These are phyloP conservation scores for Tubiluchus corallicola DNA, from an alignment of 2,888 invertebrate species.

Conservation along the genomic window DNA sequence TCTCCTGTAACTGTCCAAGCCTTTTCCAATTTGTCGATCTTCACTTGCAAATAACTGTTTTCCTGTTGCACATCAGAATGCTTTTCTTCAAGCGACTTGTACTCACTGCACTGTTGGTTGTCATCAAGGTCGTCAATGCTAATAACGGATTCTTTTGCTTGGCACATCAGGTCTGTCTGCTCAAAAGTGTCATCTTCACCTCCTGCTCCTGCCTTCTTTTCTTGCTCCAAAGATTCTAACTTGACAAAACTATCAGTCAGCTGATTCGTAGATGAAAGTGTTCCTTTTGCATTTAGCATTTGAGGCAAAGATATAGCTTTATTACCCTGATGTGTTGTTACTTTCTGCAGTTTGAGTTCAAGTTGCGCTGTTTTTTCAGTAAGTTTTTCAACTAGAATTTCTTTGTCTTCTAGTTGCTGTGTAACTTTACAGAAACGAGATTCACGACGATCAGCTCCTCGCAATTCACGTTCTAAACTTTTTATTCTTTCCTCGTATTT, in stretches of 20 bases:
- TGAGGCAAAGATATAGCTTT: too few species aligned
- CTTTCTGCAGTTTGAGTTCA: background rate
- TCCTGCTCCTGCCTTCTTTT: background rate
- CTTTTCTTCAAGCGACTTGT: too few species aligned
- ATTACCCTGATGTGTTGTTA: too few species aligned
- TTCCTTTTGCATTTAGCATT: too few species aligned
- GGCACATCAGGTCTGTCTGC: background rate
- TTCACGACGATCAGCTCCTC: conserved; percentile 3
- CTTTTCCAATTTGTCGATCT: background rate
- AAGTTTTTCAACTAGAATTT: background rate
- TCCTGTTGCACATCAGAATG: background rate
- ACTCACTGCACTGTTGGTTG: too few species aligned
- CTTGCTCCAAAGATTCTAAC: too few species aligned
- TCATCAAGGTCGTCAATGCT: too few species aligned
- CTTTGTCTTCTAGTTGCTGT: background rate
- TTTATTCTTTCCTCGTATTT: too few species aligned
- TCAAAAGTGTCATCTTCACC: background rate
- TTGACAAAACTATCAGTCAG: too few species aligned
- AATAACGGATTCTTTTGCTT: too few species aligned
- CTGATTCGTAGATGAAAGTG: too few species aligned
- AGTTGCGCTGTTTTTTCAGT: background rate
- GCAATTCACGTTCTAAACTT: background rate
- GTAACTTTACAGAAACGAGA: background rate
- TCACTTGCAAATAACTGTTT: conserved; percentile 1
- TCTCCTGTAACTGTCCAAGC: too few species aligned